Conservation (phyloP, 2,113 vertebrate genomes). For the Cygnus buccinator region DNA sequence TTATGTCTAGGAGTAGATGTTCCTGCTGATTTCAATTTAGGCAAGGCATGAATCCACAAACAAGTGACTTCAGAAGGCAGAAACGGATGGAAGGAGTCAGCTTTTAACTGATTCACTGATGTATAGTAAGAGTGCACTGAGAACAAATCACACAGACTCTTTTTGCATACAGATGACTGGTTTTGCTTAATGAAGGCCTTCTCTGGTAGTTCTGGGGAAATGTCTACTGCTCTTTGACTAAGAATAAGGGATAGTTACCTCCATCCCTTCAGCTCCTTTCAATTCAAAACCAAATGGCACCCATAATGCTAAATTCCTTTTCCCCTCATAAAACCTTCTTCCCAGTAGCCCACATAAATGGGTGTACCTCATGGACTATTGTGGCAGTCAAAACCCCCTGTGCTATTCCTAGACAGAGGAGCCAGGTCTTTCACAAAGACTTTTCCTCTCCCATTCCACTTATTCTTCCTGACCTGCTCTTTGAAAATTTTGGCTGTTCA, state of each 20-base stretch:
- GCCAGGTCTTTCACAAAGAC: background rate
- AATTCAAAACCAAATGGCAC: background rate
- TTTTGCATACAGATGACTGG: background rate
- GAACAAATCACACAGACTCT: background rate
- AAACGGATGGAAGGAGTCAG: background rate
- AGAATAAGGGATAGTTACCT: background rate
- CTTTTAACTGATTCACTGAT: background rate
- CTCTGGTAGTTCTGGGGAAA: background rate
- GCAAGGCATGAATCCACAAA: conserved; percentile 58
- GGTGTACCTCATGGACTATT: background rate
- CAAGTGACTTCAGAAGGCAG: background rate
- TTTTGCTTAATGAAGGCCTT: background rate
- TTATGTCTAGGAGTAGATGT: conserved; percentile 50
- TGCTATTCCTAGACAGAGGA: background rate
- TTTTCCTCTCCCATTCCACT: background rate
- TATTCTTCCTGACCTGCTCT: background rate
- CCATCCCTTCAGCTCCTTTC: background rate
- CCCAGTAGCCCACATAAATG: no score
- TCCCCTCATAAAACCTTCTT: background rate
- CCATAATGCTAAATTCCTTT: background rate
- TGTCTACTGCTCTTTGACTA: background rate
- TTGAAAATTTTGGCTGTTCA: background rate
- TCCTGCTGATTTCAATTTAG: conserved; percentile 72
- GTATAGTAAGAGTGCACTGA: background rate
- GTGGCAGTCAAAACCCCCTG: no score